Evolutionary conservation across 2,888 invertebrate species (phyloP), one percentile per base, ranked within the genome.

Genomic region (Acanthacorydalis orientalis): DNA sequence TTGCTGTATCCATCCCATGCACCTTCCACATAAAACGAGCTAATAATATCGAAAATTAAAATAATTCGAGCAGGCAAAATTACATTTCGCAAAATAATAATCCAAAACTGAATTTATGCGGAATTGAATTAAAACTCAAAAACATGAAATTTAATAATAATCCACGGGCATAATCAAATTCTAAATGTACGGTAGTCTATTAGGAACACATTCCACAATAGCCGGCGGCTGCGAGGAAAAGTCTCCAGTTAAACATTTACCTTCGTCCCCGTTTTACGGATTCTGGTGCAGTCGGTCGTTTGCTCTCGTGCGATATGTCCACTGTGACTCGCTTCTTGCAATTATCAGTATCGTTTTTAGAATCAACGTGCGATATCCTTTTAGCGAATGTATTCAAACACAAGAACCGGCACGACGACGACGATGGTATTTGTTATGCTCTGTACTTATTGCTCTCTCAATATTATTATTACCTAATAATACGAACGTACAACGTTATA

Each of bases 71-170:
- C 45, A 32, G 35, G 35, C 35, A 45, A 15, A 45, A 45, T 45
- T 37, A 45, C 23, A 45, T 45, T 45, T 15, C 45, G 35, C 37
- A 45, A 45, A 45, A 45, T 45, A 45, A 45, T 45, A 45, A 45
- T 45, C 34, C 31, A 44, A 44, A 44, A 44, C 34, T 40, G 40
- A 46, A 46, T 46, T 46, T 46, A 32, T 46, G 31, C 40, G 15
- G 41, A 46, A 46, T 46, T 46, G 46, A 46, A 46, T 46, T 46
- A 46, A 46, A 46, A 46, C 44, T 44, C 44, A 44, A 44, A 44
- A 44, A 44, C 44, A 44, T 37, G 33, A 44, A 44, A 44, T 44
- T 31, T 44, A 44, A 44, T 44, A 44, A 44, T 37, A 37, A 42
- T 42, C 42, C 42, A 31, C 12, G 42, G 31, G 42, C 12, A 42